Evolutionary conservation across 2,888 invertebrate species (phyloP).

Genomic region (Nezara viridula): DNA sequence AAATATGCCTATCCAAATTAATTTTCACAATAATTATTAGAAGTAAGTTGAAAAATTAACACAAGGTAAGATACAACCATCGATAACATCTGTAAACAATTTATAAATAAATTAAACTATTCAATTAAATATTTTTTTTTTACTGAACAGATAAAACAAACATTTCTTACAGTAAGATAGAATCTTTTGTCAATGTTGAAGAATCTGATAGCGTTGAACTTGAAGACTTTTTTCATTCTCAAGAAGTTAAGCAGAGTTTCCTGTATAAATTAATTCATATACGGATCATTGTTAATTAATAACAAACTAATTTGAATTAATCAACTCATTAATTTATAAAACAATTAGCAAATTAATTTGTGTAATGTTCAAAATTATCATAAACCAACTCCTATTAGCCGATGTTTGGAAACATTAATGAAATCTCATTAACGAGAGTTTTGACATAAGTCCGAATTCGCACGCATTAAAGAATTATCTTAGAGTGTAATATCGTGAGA

Average conservation of each 20-base stretch:
- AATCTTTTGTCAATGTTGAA: slow-evolving; percentile 5
- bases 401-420: not conserved
- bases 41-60: slow-evolving; percentile 33
- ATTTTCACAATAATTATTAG: not conserved
- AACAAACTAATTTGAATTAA: too few species aligned
- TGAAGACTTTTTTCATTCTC: slow-evolving; percentile 15
- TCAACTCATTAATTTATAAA: too few species aligned
- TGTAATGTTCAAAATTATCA: not conserved
- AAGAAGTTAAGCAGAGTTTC: not conserved
- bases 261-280: not conserved
- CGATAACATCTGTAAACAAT: slow-evolving; percentile 10
- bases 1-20: not conserved
- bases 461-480: not conserved
- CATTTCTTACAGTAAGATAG: not conserved
- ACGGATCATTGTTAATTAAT: too few species aligned
- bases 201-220: not conserved
- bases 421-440: not conserved
- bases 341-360: too few species aligned
- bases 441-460: not conserved
- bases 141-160: not conserved
- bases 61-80: slow-evolving; percentile 10
- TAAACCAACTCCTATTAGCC: not conserved
- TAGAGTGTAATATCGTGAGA: not conserved
- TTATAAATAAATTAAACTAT: not conserved
- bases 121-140: too few species aligned